phyloP scores from a whole-genome alignment of 2,888 invertebrate species.

The Dichetophora obliterata region DNA sequence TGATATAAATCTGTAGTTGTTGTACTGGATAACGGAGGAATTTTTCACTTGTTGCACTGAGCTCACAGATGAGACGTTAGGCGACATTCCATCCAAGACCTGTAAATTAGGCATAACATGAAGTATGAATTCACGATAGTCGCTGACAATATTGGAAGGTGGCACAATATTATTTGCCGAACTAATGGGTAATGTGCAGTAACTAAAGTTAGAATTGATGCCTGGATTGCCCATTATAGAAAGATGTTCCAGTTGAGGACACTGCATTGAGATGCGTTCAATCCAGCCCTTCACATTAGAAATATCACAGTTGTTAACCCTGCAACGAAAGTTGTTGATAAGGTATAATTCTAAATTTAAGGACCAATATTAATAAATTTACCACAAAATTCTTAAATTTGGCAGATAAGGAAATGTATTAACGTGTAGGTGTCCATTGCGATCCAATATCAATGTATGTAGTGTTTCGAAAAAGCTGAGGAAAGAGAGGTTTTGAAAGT shows the following conservation, averaged over 20 bases:
- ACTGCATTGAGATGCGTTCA: constrained; percentile 77
- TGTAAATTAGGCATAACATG: constrained; percentile 58
- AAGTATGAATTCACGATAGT: constrained; percentile 60
- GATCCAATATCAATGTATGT: constrained; percentile 84
- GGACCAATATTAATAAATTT: constrained; percentile 45
- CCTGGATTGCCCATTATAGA: constrained; percentile 87
- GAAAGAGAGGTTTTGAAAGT: constrained; percentile 82
- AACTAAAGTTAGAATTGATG: constrained; percentile 74
- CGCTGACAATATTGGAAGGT: constrained; percentile 65
- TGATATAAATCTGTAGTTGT: constrained; percentile 43
- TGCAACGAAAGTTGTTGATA: constrained; percentile 53
- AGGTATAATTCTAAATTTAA: background rate
- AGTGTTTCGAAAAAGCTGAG: constrained; percentile 80
- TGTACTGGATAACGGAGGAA: background rate
- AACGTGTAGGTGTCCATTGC: constrained; percentile 80
- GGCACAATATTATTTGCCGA: constrained; percentile 61
- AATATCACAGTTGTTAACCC: constrained; percentile 79
- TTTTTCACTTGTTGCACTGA: background rate
- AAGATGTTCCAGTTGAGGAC: constrained; percentile 81
- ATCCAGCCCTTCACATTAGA: constrained; percentile 79
- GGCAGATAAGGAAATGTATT: constrained; percentile 80
- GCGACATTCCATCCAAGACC: constrained; percentile 60
- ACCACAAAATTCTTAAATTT: constrained; percentile 83
- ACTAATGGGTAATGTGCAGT: constrained; percentile 42
- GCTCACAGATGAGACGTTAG: constrained; percentile 33